Evolutionary conservation across 2,113 vertebrate genomes (phyloP).

Genomic region (Elanus axillaris): DNA sequence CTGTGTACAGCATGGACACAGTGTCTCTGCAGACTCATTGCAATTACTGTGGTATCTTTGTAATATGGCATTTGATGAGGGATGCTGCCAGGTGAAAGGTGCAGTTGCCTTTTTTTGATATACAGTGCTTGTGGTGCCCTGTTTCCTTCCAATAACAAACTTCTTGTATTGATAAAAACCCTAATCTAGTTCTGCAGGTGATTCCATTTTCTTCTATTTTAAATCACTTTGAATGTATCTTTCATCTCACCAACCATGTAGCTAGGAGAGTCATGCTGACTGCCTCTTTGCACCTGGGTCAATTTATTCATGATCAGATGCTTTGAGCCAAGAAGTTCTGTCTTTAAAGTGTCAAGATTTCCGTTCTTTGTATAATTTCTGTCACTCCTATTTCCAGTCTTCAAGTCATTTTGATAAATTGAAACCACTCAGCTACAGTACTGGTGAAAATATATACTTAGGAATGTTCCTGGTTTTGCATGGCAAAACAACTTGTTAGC

Average conservation of each 20-base stretch:
- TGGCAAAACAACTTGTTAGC: not conserved
- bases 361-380: not conserved
- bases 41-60: not conserved
- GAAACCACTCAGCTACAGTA: not conserved
- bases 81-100: not conserved
- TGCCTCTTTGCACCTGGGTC: not conserved
- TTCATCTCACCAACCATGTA: not conserved
- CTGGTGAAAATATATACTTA: not conserved
- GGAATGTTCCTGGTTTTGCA: not conserved
- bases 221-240: not conserved
- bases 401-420: not conserved
- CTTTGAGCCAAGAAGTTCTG: not conserved
- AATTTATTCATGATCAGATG: not conserved
- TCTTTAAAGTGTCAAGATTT: not conserved
- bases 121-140: not conserved
- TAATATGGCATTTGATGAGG: not conserved
- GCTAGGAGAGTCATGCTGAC: not conserved
- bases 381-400: not conserved
- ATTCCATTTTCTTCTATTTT: not conserved
- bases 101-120: rapidly evolving
- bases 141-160: not conserved
- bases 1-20: not conserved
- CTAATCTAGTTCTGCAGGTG: not conserved
- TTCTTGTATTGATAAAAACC: not conserved
- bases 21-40: not conserved